Evolutionary conservation across 1,140 invertebrate genomes (phyloP).

Genomic region (Cydia amplana): DNA sequence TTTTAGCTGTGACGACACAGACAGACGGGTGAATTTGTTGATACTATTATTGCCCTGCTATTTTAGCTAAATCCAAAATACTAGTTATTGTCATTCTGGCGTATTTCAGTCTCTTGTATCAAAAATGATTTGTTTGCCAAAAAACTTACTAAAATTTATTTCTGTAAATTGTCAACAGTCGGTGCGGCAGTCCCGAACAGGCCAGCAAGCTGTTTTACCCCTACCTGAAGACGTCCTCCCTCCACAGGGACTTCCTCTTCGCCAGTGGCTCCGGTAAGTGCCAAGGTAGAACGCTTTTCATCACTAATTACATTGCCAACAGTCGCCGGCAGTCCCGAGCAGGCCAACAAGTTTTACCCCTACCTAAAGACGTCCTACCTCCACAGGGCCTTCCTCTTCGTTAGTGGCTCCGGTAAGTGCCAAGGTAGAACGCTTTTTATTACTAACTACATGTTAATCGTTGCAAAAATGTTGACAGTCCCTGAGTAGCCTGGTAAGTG

Average conservation of each 20-base stretch:
- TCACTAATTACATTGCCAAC: conserved; percentile 34
- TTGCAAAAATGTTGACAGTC: conserved; percentile 38
- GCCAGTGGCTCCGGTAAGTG: conserved; percentile 79
- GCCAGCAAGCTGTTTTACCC: conserved; percentile 80
- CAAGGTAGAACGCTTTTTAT: conserved; percentile 17
- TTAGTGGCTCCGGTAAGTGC: conserved; percentile 78
- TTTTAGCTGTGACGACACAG: too few species aligned
- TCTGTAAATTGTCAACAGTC: conserved; percentile 47
- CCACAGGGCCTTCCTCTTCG: conserved; percentile 79
- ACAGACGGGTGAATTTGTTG: too few species aligned
- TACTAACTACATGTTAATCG: neutral
- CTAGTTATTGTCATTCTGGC: too few species aligned
- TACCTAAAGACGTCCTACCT: conserved; percentile 80
- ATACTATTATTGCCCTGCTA: too few species aligned
- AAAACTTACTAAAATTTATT: too few species aligned
- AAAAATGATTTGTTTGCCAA: too few species aligned
- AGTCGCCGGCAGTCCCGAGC: conserved; percentile 47
- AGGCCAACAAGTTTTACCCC: conserved; percentile 79
- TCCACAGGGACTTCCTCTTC: conserved; percentile 80
- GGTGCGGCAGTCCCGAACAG: conserved; percentile 49
- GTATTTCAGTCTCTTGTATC: too few species aligned
- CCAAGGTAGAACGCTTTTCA: conserved; percentile 15
- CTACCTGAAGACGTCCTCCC: conserved; percentile 79
- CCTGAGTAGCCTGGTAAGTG: neutral
- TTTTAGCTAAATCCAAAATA: too few species aligned